Evolutionary conservation across 2,797 vertebrate species (phyloP), one percentile per base, ranked within the genome.

Genomic region (Benthosema pterotum): DNA sequence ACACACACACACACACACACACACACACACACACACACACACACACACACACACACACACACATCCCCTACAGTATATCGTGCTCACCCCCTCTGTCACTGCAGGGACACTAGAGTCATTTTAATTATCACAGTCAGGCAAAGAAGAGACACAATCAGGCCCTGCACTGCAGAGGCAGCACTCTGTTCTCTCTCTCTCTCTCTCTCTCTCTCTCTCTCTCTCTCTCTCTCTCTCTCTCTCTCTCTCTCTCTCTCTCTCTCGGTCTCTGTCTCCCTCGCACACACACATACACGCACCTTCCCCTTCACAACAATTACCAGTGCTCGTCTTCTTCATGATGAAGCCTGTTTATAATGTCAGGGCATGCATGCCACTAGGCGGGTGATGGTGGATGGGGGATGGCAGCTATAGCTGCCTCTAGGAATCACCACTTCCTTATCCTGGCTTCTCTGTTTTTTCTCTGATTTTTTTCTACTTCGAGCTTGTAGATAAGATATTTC

Each of bases 141-240:
- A 82, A 83, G 80, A 80, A 83, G 80, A 80, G 67, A 82, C 82
- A 84, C 82, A 85, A 78, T 84, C 74, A 83, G 79, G 55, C 75
- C 63, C 32, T 2, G 9, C 32, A 8, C 32, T 38, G 32, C 6
- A 38, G 6, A 38, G 32, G 32, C 32, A 38, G 28, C 32, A 38
- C 32, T 38, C 38, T n/a, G n/a, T n/a, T n/a, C n/a, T n/a, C n/a
- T n/a, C n/a, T n/a, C n/a, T n/a, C n/a, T n/a, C n/a, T n/a, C n/a
- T n/a, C n/a, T n/a, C n/a, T n/a, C 57, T 55, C 57, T 7, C 18
- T 64, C 61, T 56, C 57, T 18, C 42, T 49, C 53, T 49, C 55
- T 58, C 52, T 52, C 28, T 2, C 32, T 8, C 32, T 1, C 63
- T 42, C 57, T 54, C 59, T 7, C 18, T 64, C 60, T 56, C 57